These are phyloP conservation scores for Charina bottae DNA, from an alignment of 2,113 vertebrate species.

Conservation along the genomic window DNA sequence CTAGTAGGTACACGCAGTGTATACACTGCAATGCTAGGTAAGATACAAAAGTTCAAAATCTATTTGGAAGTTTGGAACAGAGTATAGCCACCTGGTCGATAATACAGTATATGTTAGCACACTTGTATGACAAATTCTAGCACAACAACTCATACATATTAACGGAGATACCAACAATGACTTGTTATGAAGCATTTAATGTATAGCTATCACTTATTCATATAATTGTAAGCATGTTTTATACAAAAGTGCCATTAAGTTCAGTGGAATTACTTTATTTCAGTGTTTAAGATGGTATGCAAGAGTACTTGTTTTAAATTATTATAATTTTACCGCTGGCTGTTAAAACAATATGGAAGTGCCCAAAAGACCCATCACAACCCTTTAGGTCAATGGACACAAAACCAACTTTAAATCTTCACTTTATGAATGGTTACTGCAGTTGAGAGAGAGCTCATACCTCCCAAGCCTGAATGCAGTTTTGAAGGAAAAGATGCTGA, in stretches of 20 bases:
- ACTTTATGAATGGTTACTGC: neutral
- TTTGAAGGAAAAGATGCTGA: neutral
- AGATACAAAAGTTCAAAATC: constrained; percentile 30
- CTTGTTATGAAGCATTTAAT: neutral
- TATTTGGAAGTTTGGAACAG: neutral
- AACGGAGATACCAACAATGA: constrained; percentile 18
- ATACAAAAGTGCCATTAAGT: neutral
- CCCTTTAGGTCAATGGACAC: neutral
- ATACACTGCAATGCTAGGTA: neutral
- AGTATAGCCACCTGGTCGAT: constrained; percentile 16
- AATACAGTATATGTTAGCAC: neutral
- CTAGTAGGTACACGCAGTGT: neutral
- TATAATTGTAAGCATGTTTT: neutral
- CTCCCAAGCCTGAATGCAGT: neutral
- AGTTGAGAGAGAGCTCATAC: neutral
- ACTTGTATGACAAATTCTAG: neutral
- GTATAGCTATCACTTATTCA: neutral
- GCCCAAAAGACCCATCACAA: neutral
- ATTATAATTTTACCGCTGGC: neutral
- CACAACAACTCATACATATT: neutral
- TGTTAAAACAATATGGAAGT: neutral
- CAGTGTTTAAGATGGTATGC: neutral
- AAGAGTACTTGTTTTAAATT: neutral
- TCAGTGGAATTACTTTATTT: neutral
- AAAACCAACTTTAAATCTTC: neutral